Percentiles rank a stretch among this genome's conserved stretches.
phyloP scores from a whole-genome alignment of 1,140 invertebrate genomes.

The Eriosoma lanigerum region DNA sequence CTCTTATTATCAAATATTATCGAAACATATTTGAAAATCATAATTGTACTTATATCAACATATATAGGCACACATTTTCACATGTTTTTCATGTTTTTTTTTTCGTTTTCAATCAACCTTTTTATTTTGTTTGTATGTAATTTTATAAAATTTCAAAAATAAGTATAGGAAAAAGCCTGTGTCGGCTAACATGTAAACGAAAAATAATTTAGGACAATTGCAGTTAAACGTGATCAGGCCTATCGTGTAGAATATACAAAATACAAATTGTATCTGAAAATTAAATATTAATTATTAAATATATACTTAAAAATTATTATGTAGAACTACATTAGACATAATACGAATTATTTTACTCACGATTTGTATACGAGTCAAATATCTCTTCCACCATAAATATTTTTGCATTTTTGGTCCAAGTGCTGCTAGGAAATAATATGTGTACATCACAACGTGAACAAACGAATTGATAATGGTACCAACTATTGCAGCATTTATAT shows the following conservation, averaged over 20 bases:
- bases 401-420: slow-evolving; percentile 70
- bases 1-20: too few species aligned
- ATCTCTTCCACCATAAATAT: slow-evolving; percentile 81
- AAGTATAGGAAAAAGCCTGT: slow-evolving; percentile 56
- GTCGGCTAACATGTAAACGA: slow-evolving; percentile 59
- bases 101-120: not conserved
- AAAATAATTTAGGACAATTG: slow-evolving; percentile 56
- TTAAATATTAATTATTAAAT: slow-evolving; percentile 23
- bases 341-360: slow-evolving; percentile 58
- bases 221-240: slow-evolving; percentile 56
- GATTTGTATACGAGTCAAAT: slow-evolving; percentile 75
- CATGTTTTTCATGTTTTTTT: too few species aligned
- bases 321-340: too few species aligned
- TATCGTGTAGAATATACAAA: slow-evolving; percentile 56
- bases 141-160: slow-evolving; percentile 58
- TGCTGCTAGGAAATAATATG: slow-evolving; percentile 73
- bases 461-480: slow-evolving; percentile 66
- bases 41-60: not conserved
- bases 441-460: slow-evolving; percentile 77
- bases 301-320: too few species aligned
- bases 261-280: slow-evolving; percentile 56
- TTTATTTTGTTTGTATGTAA: slow-evolving; percentile 58
- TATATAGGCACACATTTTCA: not conserved
- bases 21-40: too few species aligned
- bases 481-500: slow-evolving; percentile 61